Percentiles rank a stretch among this genome's conserved stretches.
Conservation (phyloP, 2,888 invertebrate species). For the Acleris laterana region DNA sequence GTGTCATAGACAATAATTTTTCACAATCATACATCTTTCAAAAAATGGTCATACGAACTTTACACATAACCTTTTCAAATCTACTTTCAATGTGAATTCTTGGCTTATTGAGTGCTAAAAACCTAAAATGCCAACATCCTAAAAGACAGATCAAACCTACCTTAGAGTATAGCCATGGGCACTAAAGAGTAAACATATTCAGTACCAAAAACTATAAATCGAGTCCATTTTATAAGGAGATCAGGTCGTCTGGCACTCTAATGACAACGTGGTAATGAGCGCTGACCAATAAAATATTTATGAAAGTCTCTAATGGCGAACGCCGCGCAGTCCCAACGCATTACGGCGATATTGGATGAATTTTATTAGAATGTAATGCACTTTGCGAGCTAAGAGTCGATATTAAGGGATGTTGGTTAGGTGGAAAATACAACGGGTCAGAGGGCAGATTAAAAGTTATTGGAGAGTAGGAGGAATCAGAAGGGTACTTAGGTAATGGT, state of each 20-base stretch:
- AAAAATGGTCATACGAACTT: too few species aligned
- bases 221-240: too few species aligned
- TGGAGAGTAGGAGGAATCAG: not conserved
- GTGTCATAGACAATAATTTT: too few species aligned
- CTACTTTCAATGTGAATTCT: not conserved
- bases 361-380: slow-evolving; percentile 51
- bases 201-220: too few species aligned
- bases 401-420: slow-evolving; percentile 22
- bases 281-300: slow-evolving; percentile 80
- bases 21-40: too few species aligned
- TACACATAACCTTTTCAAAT: not conserved
- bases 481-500: not conserved
- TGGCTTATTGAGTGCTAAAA: too few species aligned
- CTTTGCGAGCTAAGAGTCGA: slow-evolving; percentile 40
- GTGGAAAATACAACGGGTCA: slow-evolving; percentile 3
- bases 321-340: slow-evolving; percentile 66
- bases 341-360: slow-evolving; percentile 51
- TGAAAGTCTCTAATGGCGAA: slow-evolving; percentile 77
- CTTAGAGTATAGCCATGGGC: not conserved
- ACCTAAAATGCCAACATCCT: not conserved
- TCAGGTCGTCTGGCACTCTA: slow-evolving; percentile 64
- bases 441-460: not conserved
- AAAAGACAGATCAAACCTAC: not conserved
- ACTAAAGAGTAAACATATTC: slow-evolving; percentile 1
- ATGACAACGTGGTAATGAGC: slow-evolving; percentile 77